Conservation (phyloP, 1,140 invertebrate genomes). For the Octopus sinensis region DNA sequence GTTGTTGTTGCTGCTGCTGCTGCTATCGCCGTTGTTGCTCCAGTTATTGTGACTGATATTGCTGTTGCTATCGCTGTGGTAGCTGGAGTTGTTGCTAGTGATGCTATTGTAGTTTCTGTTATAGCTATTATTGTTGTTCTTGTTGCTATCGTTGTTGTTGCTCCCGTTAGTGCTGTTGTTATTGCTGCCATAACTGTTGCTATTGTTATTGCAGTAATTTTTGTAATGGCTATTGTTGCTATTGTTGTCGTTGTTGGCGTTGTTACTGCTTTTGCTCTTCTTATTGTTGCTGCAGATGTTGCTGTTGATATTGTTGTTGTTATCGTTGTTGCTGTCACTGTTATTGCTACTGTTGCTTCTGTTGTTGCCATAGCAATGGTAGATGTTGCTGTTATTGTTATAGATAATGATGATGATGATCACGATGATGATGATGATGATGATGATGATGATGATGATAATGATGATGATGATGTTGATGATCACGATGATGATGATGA, state of each 20-base stretch:
- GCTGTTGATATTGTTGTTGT: background rate
- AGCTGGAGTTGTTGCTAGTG: background rate
- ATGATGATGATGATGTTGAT: background rate
- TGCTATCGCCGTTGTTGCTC: constrained; percentile 4
- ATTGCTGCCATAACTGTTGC: constrained; percentile 3
- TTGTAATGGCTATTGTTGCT: background rate
- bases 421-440: no score
- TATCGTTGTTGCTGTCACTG: background rate
- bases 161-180: background rate
- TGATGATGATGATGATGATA: background rate
- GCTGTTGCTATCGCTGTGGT: constrained; percentile 9
- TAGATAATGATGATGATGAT: no score
- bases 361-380: background rate
- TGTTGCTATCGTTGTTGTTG: background rate
- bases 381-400: background rate
- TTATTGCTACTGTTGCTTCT: constrained; percentile 7
- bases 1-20: constrained; percentile 9
- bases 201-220: background rate
- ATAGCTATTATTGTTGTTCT: background rate
- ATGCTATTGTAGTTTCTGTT: background rate
- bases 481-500: background rate
- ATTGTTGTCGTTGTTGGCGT: background rate
- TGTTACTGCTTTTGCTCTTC: background rate
- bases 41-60: no score
- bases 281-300: background rate